Conservation (phyloP, 2,888 invertebrate species). For the Pocota personata region DNA sequence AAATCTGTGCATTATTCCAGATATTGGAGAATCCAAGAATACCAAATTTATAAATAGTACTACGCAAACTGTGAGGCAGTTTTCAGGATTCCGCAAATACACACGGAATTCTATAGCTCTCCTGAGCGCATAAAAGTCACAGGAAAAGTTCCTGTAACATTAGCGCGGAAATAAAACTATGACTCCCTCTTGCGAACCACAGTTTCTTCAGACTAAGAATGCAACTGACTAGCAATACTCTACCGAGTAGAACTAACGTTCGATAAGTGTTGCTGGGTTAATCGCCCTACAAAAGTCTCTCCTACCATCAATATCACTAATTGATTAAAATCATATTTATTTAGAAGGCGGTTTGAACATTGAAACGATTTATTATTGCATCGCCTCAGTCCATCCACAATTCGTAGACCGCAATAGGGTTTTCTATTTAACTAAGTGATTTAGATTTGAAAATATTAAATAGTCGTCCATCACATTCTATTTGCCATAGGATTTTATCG, state of each 20-base stretch:
- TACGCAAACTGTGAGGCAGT: too few species aligned
- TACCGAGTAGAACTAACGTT: neutral
- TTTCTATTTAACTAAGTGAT: conserved; percentile 25
- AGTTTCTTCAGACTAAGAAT: too few species aligned
- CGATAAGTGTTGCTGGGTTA: neutral
- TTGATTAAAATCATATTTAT: conserved; percentile 21
- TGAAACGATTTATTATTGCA: conserved; percentile 32
- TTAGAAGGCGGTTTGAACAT: conserved; percentile 11
- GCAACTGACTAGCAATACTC: too few species aligned
- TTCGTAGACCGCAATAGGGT: conserved; percentile 5
- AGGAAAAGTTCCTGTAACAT: too few species aligned
- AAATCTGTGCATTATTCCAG: too few species aligned
- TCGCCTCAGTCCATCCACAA: conserved; percentile 12
- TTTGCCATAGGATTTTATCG: neutral
- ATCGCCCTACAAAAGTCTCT: neutral
- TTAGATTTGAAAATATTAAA: conserved; percentile 54
- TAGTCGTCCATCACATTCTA: conserved; percentile 39
- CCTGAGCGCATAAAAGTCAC: too few species aligned
- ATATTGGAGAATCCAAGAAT: too few species aligned
- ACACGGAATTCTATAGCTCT: too few species aligned
- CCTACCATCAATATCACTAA: neutral
- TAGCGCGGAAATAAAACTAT: too few species aligned
- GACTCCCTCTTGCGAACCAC: too few species aligned
- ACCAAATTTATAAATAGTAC: too few species aligned
- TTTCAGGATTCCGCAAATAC: too few species aligned